Conservation (phyloP, 2,113 vertebrate species). For the Macrotus californicus region DNA sequence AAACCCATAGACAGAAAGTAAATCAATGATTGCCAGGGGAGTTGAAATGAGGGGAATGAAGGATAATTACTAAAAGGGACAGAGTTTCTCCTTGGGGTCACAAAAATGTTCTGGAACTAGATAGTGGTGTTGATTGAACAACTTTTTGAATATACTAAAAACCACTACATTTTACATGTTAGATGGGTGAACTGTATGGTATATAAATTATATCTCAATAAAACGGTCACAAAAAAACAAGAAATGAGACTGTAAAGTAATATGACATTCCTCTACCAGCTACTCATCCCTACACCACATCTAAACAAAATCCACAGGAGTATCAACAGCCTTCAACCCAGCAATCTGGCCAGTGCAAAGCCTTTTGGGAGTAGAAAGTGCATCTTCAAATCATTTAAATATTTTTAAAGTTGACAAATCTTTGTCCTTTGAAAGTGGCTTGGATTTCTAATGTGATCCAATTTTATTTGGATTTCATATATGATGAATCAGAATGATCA, state of each 20-base stretch:
- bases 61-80: not conserved
- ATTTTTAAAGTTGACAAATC: not conserved
- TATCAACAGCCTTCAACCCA: not conserved
- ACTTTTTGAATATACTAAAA: not conserved
- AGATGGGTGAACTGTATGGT: not conserved
- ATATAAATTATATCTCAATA: slow-evolving; percentile 13
- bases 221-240: not conserved
- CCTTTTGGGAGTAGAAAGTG: not conserved
- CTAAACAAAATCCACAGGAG: not conserved
- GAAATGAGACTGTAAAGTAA: not conserved
- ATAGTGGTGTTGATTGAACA: not conserved
- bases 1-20: not conserved
- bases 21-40: not conserved
- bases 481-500: not conserved
- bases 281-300: not conserved
- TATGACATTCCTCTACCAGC: not conserved
- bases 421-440: not conserved
- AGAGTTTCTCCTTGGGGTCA: not conserved
- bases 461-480: not conserved
- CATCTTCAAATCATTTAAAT: not conserved
- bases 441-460: not conserved
- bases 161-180: not conserved
- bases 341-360: not conserved
- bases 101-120: slow-evolving; percentile 24
- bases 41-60: fast-evolving